Conservation (phyloP, 2,888 invertebrate species). For the Oxystoma pomonae region DNA sequence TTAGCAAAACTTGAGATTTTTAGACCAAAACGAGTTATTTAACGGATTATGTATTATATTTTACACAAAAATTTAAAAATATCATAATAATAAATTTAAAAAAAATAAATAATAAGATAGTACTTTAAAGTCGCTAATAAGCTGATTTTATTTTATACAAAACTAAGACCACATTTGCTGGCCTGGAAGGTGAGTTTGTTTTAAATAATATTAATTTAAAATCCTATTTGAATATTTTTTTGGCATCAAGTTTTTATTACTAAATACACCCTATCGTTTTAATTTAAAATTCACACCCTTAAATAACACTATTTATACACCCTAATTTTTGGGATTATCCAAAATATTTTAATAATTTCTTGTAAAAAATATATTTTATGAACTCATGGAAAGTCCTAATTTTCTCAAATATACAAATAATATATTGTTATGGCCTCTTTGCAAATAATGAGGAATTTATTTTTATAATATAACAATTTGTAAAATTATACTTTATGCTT, state of each 20-base stretch:
- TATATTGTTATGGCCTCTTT: neutral
- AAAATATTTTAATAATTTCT: neutral
- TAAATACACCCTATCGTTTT: neutral
- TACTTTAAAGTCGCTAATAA: neutral
- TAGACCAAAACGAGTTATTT: neutral
- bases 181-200: neutral
- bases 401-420: neutral
- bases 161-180: neutral
- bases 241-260: constrained; percentile 40
- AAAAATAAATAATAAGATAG: neutral
- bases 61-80: neutral
- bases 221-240: constrained; percentile 36
- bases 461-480: no score
- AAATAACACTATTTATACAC: neutral
- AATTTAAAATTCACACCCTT: neutral
- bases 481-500: no score
- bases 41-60: neutral
- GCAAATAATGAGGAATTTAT: no score
- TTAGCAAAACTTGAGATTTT: neutral
- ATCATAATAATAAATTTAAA: neutral
- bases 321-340: neutral
- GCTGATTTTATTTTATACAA: neutral
- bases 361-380: neutral
- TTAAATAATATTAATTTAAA: constrained; percentile 5
- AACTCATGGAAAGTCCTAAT: neutral